Base-by-base conservation (phyloP, 2,888 invertebrate species). In the Mesodorylaimus sp. region DNA sequence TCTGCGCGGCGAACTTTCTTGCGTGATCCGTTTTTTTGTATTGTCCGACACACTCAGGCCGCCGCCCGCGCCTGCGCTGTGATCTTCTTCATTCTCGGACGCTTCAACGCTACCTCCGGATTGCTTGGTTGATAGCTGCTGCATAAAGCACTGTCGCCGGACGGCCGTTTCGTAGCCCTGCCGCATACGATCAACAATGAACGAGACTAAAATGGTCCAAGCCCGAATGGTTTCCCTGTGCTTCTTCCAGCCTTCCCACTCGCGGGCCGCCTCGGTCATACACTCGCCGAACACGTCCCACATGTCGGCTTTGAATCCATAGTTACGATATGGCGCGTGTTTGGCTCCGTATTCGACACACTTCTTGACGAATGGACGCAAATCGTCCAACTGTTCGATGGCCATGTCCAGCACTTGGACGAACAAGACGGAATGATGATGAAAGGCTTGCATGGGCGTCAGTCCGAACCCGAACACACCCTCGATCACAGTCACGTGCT, bases 221-320 rank as follows among this genome's bases (percentile, higher is more conserved):
- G 58, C 58, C 13, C 55, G 39, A 13, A 57, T 47, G 26, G 55
- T 56, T 24, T 59, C 57, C 2, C 57, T 45, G 27, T 58, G 57
- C 27, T 54, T 55, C 27, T 56, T 51, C 56, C 57, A 58, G 27
- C 58, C 56, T 24, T 59, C 57, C 50, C 56, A 56, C 45, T 58
- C 57, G 10, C 57, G 52, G 24, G 57, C 56, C 21, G 58, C 56
- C 50, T 56, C 58, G 2, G 57, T 56, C 13, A 58, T 54, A 19
- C 56, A 54, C 39, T 59, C 58, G 16, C 59, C 59, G 29, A 59
- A 47, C 23, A 53, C 51, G 47, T 59, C 59, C 50, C 50, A 50
- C 16, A 32, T 21, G 3, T 50, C 45, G 5, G 43, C 26, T 36
- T 47, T 42, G 45, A 50, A 42, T 19, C 50, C 50, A 26, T 50